Conservation (phyloP, 2,888 invertebrate species). For the Mesodorylaimus sp. region DNA sequence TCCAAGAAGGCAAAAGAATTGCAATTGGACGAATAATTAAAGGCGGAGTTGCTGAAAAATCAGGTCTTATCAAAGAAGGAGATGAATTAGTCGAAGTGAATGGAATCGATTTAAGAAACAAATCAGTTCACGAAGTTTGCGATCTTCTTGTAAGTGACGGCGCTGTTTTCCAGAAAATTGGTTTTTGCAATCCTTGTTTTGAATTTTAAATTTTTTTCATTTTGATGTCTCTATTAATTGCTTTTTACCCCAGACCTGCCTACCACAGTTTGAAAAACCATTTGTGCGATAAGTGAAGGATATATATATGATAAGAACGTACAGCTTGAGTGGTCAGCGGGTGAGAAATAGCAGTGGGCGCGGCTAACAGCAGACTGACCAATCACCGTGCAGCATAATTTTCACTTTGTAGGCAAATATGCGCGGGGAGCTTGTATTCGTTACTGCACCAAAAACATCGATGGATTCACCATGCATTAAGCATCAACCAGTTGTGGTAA, state of each 20-base stretch:
- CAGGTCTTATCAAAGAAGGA: slow-evolving; percentile 73
- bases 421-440: slow-evolving; percentile 73
- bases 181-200: no score
- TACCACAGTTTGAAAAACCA: no score
- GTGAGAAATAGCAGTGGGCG: neutral
- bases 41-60: slow-evolving; percentile 90
- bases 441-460: slow-evolving; percentile 51
- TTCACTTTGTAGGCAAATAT: slow-evolving; percentile 50
- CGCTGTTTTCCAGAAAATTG: neutral
- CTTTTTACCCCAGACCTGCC: no score
- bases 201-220: no score
- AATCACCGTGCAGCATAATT: neutral
- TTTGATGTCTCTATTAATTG: no score
- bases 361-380: neutral
- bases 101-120: slow-evolving; percentile 81
- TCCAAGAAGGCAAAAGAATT: slow-evolving; percentile 85
- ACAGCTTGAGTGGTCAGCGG: neutral
- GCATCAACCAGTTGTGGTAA: neutral
- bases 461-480: neutral
- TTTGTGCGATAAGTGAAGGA: no score
- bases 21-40: slow-evolving; percentile 86
- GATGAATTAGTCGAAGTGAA: slow-evolving; percentile 90
- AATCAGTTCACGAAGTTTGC: slow-evolving; percentile 91
- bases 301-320: no score
- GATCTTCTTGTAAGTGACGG: slow-evolving; percentile 44